Evolutionary conservation across 2,113 vertebrate genomes (phyloP), one percentile per base, ranked within the genome.

Genomic region (Ictidomys tridecemlineatus): DNA sequence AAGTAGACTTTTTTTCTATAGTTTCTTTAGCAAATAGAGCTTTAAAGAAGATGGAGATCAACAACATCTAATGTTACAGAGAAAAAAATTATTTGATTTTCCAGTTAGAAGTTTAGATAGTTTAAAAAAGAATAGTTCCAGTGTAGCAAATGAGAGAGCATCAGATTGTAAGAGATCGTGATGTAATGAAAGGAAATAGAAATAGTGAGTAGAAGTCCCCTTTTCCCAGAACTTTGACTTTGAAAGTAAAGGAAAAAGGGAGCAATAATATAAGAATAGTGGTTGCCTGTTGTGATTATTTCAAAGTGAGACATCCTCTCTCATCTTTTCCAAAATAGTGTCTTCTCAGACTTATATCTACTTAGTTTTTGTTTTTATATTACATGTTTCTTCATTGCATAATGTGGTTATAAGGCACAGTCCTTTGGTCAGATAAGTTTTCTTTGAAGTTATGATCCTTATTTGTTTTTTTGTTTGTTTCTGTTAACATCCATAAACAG

Each of bases 401-500:
- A 37, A 53, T 22, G 85, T 93, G 48, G 79, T 72, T 56, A 70
- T 77, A 74, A 94, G 32, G 39, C 17, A 73, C 5, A 70, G 22
- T 92, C 22, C n/a, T 61, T 96, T 94, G 56, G 45, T 72, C 45
- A 88, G 34, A 63, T 92, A 90, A 93, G 5, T 95, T 91, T 85
- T 56, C 77, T 97, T 91, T 70, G 63, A 92, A 73, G 8, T 95
- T 95, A 45, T 28, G 67, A 83, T 72, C 37, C 34, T 67, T 92
- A 51, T 45, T 79, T 93, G 78, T 39, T 10, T 24, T 77, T 95
- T 22, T 96, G 8, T 96, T 84, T 89, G 3, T 95, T 92, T 86
- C 11, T 51, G 2, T 8, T 82, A 80, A 70, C 58, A 72, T 77
- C 69, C 13, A 20, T 99, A 58, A 91, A 84, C 58, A 97, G 98